Conservation (phyloP, 2,797 vertebrate species). For the Aythya fuligula region DNA sequence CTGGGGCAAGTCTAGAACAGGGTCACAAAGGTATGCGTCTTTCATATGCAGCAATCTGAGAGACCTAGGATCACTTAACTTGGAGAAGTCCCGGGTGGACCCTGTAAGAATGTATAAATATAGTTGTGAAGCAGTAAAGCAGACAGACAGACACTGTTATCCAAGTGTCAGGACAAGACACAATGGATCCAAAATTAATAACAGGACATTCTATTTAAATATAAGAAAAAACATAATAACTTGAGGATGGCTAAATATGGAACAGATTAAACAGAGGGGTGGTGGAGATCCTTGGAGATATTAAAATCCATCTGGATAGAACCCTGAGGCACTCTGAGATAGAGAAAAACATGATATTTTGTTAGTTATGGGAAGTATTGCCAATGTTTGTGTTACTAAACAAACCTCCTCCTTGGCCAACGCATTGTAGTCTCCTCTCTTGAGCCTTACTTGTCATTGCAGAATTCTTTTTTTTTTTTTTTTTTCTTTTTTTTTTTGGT, state of each 20-base stretch:
- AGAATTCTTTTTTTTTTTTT: neutral
- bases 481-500: neutral
- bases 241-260: neutral
- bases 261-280: neutral
- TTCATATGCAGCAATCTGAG: accelerated
- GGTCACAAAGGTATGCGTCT: neutral
- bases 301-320: neutral
- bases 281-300: neutral
- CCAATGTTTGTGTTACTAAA: neutral
- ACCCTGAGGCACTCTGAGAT: neutral
- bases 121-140: neutral
- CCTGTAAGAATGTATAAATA: neutral
- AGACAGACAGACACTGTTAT: neutral
- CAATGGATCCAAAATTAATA: neutral
- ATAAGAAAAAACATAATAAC: neutral
- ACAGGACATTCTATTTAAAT: neutral
- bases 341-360: neutral
- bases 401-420: neutral
- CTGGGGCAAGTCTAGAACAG: neutral
- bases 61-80: neutral
- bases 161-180: neutral
- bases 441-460: neutral
- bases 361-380: neutral
- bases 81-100: neutral
- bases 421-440: neutral